Evolutionary conservation across 2,888 invertebrate species (phyloP), one percentile per base, ranked within the genome.

Genomic region (Escarpia spicata): DNA sequence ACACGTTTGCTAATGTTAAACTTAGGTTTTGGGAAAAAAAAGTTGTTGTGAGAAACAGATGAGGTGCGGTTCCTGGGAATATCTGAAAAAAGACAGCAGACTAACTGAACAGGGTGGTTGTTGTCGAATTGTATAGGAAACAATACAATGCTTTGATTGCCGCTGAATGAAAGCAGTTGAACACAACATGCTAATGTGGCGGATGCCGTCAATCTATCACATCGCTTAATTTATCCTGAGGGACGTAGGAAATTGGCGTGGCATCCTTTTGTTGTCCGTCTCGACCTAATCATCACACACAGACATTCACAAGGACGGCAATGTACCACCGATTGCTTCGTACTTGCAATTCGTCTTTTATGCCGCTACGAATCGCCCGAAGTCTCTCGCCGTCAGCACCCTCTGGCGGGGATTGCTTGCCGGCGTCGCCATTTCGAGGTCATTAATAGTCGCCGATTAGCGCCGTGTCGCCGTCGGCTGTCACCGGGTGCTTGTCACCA

Each of bases 401-500:
- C 75, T 75, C 75, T 75, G 75, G 75, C 75, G 75, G 75, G 26
- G 75, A 75, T 75, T 75, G 26, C 6, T 9, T 15, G 52, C 52
- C 15, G 52, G 52, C 52, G 52, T 52, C 26, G n/a, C 75, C 19
- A 75, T 75, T 75, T 26, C 75, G 75, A 2, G 6, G 19, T 75
- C 75, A 75, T 75, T 75, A 75, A 75, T 75, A 75, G 75, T 75
- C 75, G n/a, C 75, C 75, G 75, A 75, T 75, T 75, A 75, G 26
- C 75, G 6, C 19, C 75, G 75, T 26, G 75, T 75, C 6, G 75
- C 75, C 75, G 75, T 26, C 26, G 75, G 75, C 75, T 75, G 75
- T 75, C 75, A 75, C 19, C 75, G 75, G 37, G 4, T 19, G 75
- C 26, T 19, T 75, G 75, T 75, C 75, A 75, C 75, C 2, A 2